These are phyloP conservation scores for Characodon lateralis DNA, from an alignment of 2,797 vertebrate genomes.

Conservation along the genomic window DNA sequence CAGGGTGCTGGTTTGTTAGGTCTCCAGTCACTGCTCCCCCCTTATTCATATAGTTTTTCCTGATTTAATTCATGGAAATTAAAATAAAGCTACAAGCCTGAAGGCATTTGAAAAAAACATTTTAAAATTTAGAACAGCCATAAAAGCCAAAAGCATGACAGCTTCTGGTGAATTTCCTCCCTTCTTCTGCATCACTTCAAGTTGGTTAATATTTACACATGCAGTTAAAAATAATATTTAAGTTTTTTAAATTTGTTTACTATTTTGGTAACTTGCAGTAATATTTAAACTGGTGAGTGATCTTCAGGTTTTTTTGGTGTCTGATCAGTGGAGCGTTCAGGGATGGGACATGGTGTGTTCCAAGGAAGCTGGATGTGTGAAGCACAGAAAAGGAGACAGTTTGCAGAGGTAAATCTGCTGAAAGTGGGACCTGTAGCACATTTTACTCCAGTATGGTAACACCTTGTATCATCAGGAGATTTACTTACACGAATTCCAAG, in stretches of 20 bases:
- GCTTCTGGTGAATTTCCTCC: no score
- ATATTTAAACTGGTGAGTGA: not conserved
- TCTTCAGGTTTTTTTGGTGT: not conserved
- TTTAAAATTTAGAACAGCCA: no score
- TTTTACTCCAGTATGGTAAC: not conserved
- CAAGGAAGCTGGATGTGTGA: not conserved
- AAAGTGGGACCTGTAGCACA: not conserved
- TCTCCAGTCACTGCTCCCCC: no score
- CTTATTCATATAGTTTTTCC: no score
- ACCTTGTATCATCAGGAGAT: not conserved
- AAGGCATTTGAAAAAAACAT: no score
- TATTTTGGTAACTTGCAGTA: not conserved
- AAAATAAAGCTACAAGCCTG: no score
- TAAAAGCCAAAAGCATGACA: no score
- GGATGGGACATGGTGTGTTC: not conserved
- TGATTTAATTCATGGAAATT: no score
- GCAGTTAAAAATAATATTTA: not conserved
- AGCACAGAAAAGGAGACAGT: not conserved
- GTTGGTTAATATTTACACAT: not conserved
- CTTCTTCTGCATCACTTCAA: no score
- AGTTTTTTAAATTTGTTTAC: not conserved
- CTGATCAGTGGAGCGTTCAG: not conserved
- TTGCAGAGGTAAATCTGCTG: no score
- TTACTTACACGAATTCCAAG: constrained; percentile 81
- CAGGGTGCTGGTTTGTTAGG: no score